phyloP scores from a whole-genome alignment of 2,113 vertebrate species.

The Gnathonemus echidnorhynchus region DNA sequence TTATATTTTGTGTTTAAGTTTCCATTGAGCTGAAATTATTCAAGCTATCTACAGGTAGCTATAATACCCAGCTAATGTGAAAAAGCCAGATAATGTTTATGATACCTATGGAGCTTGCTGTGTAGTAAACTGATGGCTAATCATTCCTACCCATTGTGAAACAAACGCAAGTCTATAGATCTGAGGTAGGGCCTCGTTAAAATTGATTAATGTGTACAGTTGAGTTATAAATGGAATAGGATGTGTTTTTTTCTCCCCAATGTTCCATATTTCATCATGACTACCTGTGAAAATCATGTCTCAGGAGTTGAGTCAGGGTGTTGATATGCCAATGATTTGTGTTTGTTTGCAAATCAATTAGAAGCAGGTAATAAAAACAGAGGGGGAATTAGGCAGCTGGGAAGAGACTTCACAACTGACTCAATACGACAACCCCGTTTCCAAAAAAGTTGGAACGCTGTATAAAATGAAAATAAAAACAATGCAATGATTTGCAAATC shows the following conservation, averaged over 20 bases:
- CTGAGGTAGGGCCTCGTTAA: neutral
- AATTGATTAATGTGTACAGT: neutral
- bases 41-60: neutral
- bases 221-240: neutral
- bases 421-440: neutral
- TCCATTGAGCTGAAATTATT: neutral
- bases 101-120: neutral
- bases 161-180: neutral
- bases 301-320: neutral
- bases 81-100: neutral
- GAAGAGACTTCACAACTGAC: neutral
- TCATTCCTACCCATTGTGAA: neutral
- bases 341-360: neutral
- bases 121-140: neutral
- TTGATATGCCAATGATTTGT: neutral
- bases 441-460: neutral
- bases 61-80: neutral
- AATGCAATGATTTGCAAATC: neutral
- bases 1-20: neutral
- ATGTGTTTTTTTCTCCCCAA: neutral
- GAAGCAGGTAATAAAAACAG: neutral
- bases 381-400: neutral
- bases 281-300: neutral
- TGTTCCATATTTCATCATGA: neutral
- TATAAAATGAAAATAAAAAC: neutral